Percentiles rank a stretch among this genome's conserved stretches.
phyloP scores from a whole-genome alignment of 2,888 invertebrate genomes.

The Lithodes maja region DNA sequence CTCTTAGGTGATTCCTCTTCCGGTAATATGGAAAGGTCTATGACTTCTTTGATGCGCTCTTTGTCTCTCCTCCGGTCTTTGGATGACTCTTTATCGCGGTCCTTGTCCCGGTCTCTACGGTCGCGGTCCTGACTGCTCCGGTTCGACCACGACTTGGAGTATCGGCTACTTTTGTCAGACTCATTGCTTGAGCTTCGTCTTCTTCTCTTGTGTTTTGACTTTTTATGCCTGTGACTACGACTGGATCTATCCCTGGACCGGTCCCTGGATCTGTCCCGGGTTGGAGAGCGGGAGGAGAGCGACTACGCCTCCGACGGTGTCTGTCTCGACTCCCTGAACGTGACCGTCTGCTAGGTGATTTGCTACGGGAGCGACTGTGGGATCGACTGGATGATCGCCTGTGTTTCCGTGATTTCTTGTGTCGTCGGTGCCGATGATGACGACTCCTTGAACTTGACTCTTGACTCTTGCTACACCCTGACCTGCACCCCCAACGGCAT shows the following conservation, averaged over 20 bases:
- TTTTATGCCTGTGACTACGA: conserved; percentile 50
- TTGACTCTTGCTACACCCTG: too few species aligned
- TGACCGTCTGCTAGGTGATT: too few species aligned
- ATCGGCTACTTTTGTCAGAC: conserved; percentile 39
- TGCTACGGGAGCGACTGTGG: too few species aligned
- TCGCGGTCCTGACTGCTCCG: conserved; percentile 45
- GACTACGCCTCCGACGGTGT: conserved; percentile 42
- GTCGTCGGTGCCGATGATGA: too few species aligned
- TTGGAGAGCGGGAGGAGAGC: conserved; percentile 20
- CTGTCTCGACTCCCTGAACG: conserved; percentile 54
- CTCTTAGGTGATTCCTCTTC: too few species aligned
- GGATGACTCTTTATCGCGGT: conserved; percentile 26
- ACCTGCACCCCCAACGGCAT: too few species aligned
- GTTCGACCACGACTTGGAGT: conserved; percentile 50
- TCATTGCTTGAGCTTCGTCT: conserved; percentile 50
- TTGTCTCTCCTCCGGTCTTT: not conserved
- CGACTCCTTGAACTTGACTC: too few species aligned
- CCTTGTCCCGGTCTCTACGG: conserved; percentile 25
- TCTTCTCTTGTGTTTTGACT: conserved; percentile 57
- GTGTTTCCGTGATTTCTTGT: too few species aligned
- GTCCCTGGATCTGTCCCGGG: conserved; percentile 13
- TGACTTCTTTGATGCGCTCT: too few species aligned
- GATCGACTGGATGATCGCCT: too few species aligned
- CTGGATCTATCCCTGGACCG: conserved; percentile 46
- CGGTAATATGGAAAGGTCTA: too few species aligned